A percentile compares a stretch with the other conserved stretches of the same genome.
Evolutionary conservation across 2,888 invertebrate species (phyloP).

Genomic region (Drosophila quasianomalipes): DNA sequence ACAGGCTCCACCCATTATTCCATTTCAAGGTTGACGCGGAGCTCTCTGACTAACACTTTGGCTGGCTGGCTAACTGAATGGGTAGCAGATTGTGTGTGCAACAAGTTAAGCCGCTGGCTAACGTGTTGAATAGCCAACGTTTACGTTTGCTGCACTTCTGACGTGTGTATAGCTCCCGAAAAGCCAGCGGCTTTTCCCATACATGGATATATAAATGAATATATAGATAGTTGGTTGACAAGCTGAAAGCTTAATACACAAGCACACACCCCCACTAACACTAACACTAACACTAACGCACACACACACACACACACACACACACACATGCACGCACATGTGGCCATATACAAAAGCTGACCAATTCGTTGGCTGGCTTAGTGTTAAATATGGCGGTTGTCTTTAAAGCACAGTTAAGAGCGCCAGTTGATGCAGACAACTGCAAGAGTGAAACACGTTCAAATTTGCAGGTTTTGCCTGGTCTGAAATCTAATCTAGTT

Average conservation of each 20-base stretch:
- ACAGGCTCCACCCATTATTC: background rate
- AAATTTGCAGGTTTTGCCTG: slow-evolving; percentile 12
- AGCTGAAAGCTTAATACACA: slow-evolving; percentile 21
- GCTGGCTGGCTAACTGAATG: slow-evolving; percentile 4
- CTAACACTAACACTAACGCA: background rate
- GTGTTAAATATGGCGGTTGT: slow-evolving; percentile 27
- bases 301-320: slow-evolving; percentile 7
- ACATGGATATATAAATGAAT: slow-evolving; percentile 36
- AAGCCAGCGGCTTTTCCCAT: slow-evolving; percentile 39
- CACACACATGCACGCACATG: slow-evolving; percentile 6
- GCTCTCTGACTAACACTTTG: slow-evolving; percentile 4
- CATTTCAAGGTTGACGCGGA: slow-evolving; percentile 6
- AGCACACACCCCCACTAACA: background rate
- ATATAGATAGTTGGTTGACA: slow-evolving; percentile 33
- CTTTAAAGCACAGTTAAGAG: slow-evolving; percentile 45
- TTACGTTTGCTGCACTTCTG: slow-evolving; percentile 59
- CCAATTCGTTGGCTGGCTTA: slow-evolving; percentile 56
- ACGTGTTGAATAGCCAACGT: slow-evolving; percentile 69
- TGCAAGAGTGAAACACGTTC: slow-evolving; percentile 21
- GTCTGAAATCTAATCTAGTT: slow-evolving; percentile 60
- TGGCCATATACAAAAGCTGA: slow-evolving; percentile 27
- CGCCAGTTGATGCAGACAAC: slow-evolving; percentile 10
- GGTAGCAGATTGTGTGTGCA: slow-evolving; percentile 41
- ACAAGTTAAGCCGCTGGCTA: slow-evolving; percentile 70
- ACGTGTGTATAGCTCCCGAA: slow-evolving; percentile 38